Evolutionary conservation across 2,797 vertebrate genomes (phyloP).

Genomic region (Euphonia xanthogaster): DNA sequence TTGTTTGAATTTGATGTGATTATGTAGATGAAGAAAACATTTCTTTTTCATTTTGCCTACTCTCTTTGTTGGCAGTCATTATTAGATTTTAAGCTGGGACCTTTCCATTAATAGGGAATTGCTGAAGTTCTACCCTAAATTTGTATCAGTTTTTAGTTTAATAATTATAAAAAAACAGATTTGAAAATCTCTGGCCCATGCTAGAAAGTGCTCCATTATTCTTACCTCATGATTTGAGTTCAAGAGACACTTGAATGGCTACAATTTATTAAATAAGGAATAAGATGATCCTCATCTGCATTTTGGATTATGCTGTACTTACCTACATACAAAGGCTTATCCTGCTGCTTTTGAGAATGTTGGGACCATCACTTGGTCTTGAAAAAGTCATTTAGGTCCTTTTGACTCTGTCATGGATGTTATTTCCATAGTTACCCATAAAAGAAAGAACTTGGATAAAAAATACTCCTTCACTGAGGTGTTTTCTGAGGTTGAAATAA

Average conservation of each 20-base stretch:
- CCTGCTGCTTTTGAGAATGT: not conserved
- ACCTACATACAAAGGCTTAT: not conserved
- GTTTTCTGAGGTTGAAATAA: not conserved
- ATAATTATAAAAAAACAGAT: not conserved
- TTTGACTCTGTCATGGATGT: not conserved
- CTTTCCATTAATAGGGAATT: not conserved
- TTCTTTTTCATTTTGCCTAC: not conserved
- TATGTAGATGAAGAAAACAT: not conserved
- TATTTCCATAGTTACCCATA: not conserved
- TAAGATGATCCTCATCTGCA: not conserved
- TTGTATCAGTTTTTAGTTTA: not conserved
- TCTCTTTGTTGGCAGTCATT: not conserved
- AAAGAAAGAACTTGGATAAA: not conserved
- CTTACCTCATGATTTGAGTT: not conserved
- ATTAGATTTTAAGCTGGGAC: slow-evolving; percentile 2
- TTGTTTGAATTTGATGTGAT: not conserved
- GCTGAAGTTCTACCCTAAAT: not conserved
- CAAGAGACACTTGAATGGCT: not conserved
- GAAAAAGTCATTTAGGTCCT: not conserved
- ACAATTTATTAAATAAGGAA: not conserved
- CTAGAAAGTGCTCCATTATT: not conserved
- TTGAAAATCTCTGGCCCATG: not conserved
- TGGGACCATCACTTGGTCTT: not conserved
- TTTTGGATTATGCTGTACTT: not conserved
- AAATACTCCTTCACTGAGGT: not conserved